Base-by-base conservation (phyloP, 1,140 invertebrate species). In the Drosophila ogumai region DNA sequence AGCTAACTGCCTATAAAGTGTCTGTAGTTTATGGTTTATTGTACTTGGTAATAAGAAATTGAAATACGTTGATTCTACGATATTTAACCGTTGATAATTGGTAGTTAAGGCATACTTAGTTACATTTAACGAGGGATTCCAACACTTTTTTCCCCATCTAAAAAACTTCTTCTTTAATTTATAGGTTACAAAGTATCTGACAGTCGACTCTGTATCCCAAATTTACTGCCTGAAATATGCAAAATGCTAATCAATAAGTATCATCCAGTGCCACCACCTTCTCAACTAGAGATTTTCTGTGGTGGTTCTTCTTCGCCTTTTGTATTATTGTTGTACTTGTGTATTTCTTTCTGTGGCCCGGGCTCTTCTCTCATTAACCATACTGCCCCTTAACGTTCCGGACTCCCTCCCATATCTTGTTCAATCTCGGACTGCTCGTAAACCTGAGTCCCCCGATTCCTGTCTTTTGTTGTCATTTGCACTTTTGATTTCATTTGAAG, bases 401-500 rank as follows among this genome's bases (percentile, higher is more conserved):
- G 41, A 19, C 9, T 36, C 61, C 22, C 19, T 22, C 46, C 46
- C 36, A 6, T 44, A 36, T 47, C 50, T 41, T 19, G 31, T 25
- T 40, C 34, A 34, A 38, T 52, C 41, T 55, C 19, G 28, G 13
- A 22, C 17, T 34, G 57, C 47, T 63, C 22, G 50, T 52, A 36
- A 72, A 71, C 52, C 52, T 41, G 66, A 72, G 54, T 59, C 66
- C 60, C 61, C 57, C 72, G 66, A 75, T 68, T 65, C 82, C 78
- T 59, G 82, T 68, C 82, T 86, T 82, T 86, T 86, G 82, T 79
- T 84, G 80, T 87, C 84, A 87, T 88, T 87, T 87, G 84, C 82
- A 87, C 82, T 87, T 87, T 87, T 87, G 84, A 87, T 87, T 87
- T 87, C 82, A 88, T 87, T 87, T 88, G 80, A 88, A 88, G 79